phyloP scores from a whole-genome alignment of 1,140 invertebrate species.

The Aethina tumida region DNA sequence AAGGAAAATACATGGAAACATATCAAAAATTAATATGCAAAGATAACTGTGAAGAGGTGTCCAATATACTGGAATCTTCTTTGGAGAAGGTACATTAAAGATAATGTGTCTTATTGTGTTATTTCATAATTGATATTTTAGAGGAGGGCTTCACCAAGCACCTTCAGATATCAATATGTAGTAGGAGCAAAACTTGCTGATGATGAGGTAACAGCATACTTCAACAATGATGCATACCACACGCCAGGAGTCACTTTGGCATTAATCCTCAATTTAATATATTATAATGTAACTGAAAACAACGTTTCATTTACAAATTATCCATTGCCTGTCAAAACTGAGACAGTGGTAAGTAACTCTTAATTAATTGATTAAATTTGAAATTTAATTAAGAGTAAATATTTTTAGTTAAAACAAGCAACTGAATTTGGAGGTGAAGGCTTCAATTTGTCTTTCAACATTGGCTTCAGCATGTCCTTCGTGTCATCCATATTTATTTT shows the following conservation, averaged over 20 bases:
- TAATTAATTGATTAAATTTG: too few relatives aligned
- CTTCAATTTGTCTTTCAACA: slow-evolving; percentile 52
- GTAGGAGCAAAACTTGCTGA: slow-evolving; percentile 32
- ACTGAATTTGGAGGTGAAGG: too few relatives aligned
- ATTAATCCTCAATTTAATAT: slow-evolving; percentile 24
- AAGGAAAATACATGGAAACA: slow-evolving; percentile 39
- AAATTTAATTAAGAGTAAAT: too few relatives aligned
- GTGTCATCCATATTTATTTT: slow-evolving; percentile 66
- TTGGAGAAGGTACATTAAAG: not conserved
- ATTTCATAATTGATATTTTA: slow-evolving; percentile 9
- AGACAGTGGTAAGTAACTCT: slow-evolving; percentile 29
- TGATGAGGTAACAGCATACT: slow-evolving; percentile 39
- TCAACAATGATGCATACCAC: slow-evolving; percentile 60
- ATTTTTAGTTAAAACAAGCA: too few relatives aligned
- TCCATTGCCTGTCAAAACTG: slow-evolving; percentile 49
- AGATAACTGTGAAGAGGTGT: not conserved
- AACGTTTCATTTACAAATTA: slow-evolving; percentile 51
- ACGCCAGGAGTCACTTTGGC: slow-evolving; percentile 37
- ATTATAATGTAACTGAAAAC: slow-evolving; percentile 31
- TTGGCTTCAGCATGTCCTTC: slow-evolving; percentile 58
- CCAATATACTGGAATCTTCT: not conserved
- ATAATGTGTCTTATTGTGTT: not conserved
- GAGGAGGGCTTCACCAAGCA: slow-evolving; percentile 19
- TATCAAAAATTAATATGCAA: slow-evolving; percentile 38
- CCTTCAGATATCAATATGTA: slow-evolving; percentile 34